Conservation (phyloP, 2,888 invertebrate species). For the Spisula solida region DNA sequence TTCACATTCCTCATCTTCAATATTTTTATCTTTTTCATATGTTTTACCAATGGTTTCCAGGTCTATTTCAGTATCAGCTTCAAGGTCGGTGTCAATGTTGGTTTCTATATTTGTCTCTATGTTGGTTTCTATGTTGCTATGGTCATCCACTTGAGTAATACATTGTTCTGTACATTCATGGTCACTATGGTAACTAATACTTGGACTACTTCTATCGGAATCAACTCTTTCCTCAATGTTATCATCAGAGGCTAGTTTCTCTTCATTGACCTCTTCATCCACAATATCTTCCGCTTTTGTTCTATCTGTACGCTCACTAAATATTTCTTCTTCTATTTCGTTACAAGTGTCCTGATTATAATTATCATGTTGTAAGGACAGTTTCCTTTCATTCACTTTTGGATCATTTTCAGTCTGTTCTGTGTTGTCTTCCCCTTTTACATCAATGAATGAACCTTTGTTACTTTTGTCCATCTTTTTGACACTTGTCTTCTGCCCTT, state of each 20-base stretch:
- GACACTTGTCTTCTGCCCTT: conserved; percentile 25
- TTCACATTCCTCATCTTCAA: neutral
- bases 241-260: neutral
- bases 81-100: neutral
- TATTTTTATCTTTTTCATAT: neutral
- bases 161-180: neutral
- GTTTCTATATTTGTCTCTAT: no score
- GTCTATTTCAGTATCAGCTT: neutral
- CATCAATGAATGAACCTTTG: conserved; percentile 29
- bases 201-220: neutral
- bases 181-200: conserved; percentile 7
- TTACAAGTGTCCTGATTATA: conserved; percentile 52
- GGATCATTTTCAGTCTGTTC: conserved; percentile 35
- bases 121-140: neutral
- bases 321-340: conserved; percentile 63
- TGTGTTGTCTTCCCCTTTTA: conserved; percentile 42
- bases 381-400: conserved; percentile 26
- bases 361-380: conserved; percentile 25
- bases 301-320: conserved; percentile 57
- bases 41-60: neutral
- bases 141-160: neutral
- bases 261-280: conserved; percentile 42
- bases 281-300: conserved; percentile 46
- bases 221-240: neutral
- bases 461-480: conserved; percentile 28